phyloP scores from a whole-genome alignment of 2,113 vertebrate genomes.

The Serinus canaria region DNA sequence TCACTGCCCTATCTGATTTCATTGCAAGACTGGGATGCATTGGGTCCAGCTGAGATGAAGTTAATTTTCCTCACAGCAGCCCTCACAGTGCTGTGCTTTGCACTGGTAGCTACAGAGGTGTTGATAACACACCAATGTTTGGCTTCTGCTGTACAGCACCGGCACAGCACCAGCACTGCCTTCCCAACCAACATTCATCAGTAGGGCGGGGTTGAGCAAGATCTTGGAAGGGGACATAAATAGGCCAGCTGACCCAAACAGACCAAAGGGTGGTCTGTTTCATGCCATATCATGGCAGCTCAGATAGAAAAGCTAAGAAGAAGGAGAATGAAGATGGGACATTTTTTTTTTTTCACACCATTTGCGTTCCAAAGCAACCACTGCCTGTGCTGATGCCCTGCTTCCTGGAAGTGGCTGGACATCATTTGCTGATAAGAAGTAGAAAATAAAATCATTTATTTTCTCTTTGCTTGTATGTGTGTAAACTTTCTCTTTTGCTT shows the following conservation, averaged over 20 bases:
- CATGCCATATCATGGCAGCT: not conserved
- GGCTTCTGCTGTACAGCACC: not conserved
- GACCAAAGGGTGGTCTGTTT: not conserved
- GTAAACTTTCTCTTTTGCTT: not conserved
- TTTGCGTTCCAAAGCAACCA: not conserved
- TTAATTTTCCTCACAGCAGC: not conserved
- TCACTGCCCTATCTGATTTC: not conserved
- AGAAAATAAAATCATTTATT: not conserved
- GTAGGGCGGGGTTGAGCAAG: not conserved
- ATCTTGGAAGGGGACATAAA: not conserved
- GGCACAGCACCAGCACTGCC: rapidly evolving
- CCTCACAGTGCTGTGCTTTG: not conserved
- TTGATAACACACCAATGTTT: not conserved
- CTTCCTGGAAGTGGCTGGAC: not conserved
- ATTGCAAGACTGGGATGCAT: not conserved
- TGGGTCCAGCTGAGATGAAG: not conserved
- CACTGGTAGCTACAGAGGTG: not conserved
- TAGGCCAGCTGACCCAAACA: not conserved
- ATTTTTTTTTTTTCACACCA: not conserved
- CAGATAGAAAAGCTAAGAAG: not conserved
- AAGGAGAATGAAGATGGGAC: not conserved
- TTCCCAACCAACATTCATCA: no score
- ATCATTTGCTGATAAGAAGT: not conserved
- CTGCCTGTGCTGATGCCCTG: not conserved
- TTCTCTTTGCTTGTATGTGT: not conserved